Evolutionary conservation across 2,888 invertebrate genomes (phyloP).

Genomic region (Cynaeus angustus): DNA sequence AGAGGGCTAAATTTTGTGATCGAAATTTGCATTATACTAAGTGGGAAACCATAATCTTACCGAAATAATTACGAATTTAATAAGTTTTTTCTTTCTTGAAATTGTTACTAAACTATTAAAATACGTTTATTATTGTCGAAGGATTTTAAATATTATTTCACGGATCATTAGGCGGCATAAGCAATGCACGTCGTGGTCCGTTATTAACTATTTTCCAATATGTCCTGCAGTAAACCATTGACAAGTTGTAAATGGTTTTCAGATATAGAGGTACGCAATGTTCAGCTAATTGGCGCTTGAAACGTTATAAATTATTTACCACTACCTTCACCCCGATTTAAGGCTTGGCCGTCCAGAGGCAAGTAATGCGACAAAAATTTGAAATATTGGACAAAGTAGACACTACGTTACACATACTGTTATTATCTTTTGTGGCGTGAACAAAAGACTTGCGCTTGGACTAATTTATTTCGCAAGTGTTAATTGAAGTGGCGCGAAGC

Average conservation of each 20-base stretch:
- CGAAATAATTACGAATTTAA: not conserved
- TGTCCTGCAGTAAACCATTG: conserved; percentile 29
- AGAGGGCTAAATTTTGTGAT: not conserved
- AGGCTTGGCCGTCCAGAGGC: conserved; percentile 30
- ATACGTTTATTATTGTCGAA: not conserved
- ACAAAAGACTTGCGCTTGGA: conserved; percentile 15
- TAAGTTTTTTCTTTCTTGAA: not conserved
- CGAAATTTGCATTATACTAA: not conserved
- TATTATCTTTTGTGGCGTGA: conserved; percentile 40
- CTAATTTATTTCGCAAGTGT: conserved; percentile 51
- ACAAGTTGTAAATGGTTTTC: conserved; percentile 37
- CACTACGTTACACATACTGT: conserved; percentile 14
- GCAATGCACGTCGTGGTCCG: conserved; percentile 20
- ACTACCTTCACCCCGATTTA: conserved; percentile 22
- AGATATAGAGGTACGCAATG: conserved; percentile 22
- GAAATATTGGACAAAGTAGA: conserved; percentile 15
- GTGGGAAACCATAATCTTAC: not conserved
- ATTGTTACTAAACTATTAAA: not conserved
- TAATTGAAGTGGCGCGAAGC: conserved; percentile 59
- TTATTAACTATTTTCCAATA: conserved; percentile 29
- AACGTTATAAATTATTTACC: conserved; percentile 20
- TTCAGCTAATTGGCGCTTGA: conserved; percentile 32
- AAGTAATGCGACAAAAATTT: conserved; percentile 19
- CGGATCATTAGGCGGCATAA: conserved; percentile 23
- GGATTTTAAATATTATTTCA: conserved; percentile 17